Base-by-base conservation (phyloP, 2,797 vertebrate species). In the Arctocebus calabarensis region DNA sequence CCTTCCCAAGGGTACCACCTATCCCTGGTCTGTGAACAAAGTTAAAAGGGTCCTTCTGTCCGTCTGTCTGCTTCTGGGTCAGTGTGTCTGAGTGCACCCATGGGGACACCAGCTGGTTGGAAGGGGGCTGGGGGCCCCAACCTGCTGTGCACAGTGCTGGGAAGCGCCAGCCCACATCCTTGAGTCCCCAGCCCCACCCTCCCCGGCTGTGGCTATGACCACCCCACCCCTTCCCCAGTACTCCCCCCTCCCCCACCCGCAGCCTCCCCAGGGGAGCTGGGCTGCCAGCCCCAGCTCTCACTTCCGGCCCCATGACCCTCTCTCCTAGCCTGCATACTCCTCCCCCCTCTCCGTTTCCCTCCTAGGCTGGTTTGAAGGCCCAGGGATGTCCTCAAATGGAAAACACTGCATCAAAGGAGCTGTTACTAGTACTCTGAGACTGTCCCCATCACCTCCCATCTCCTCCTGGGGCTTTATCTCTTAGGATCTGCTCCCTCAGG, bases 141-240 rank as follows among this genome's bases (percentile, higher is more conserved):
- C 97, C 97, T 97, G 96, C 96, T 84, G 64, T 94, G 89, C 79
- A 71, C 84, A 85, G 97, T 97, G 96, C 96, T 92, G 96, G 97
- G 96, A 97, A 96, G 96, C 81, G 70, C 97, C 96, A 95, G 94
- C 97, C 97, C 97, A 97, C 97, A 97, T 97, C 97, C 97, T 97
- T 95, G 90, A 97, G 95, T 97, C 97, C 97, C 90, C 90, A 91
- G 94, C 96, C 91, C 97, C 95, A 96, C 94, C 95, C 96, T 95
- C 95, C 85, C 78, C 90, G 25, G 52, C 93, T 96, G 96, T 57
- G 96, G 96, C 97, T 97, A 77, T 95, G 97, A 95, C 95, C 96
- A 97, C 97, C 96, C 97, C 97, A 96, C 97, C 97, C 94, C 96
- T 96, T 95, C 95, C 97, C 93, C 92, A 95, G 75, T 0, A 66